A percentile compares a stretch with the other conserved stretches of the same genome.
Conservation (phyloP, 2,888 invertebrate genomes). For the Orchesellides sinensis region DNA sequence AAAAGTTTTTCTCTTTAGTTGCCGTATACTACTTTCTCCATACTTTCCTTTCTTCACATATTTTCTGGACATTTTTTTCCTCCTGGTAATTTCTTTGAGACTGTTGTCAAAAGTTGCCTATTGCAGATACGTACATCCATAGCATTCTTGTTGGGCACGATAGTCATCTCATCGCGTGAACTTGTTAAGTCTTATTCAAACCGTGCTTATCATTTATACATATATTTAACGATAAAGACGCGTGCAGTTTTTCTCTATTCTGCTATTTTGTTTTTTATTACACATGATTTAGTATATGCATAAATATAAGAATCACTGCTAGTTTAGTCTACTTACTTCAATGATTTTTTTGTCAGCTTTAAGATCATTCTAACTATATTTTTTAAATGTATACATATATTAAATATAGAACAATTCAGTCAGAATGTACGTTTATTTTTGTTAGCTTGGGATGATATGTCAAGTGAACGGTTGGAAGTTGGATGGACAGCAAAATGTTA, state of each 20-base stretch:
- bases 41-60: constrained; percentile 5
- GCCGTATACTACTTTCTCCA: constrained; percentile 4
- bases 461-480: too few relatives aligned
- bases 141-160: too few relatives aligned
- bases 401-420: too few relatives aligned
- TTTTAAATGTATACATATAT: too few relatives aligned
- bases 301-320: background rate
- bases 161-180: constrained; percentile 3
- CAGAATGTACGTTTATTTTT: too few relatives aligned
- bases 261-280: background rate
- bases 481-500: too few relatives aligned
- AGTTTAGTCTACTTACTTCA: too few relatives aligned
- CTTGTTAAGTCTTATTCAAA: background rate
- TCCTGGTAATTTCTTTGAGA: constrained; percentile 20
- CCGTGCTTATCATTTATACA: background rate
- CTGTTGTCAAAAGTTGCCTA: constrained; percentile 47
- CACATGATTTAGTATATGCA: constrained; percentile 1
- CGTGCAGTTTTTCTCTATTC: background rate
- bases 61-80: constrained; percentile 21
- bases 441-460: too few relatives aligned
- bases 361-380: too few relatives aligned
- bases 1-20: constrained; percentile 18
- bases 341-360: too few relatives aligned
- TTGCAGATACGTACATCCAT: too few relatives aligned
- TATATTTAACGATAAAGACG: background rate